These are phyloP conservation scores for Thumatha senex DNA, from an alignment of 2,888 invertebrate species.

Conservation along the genomic window DNA sequence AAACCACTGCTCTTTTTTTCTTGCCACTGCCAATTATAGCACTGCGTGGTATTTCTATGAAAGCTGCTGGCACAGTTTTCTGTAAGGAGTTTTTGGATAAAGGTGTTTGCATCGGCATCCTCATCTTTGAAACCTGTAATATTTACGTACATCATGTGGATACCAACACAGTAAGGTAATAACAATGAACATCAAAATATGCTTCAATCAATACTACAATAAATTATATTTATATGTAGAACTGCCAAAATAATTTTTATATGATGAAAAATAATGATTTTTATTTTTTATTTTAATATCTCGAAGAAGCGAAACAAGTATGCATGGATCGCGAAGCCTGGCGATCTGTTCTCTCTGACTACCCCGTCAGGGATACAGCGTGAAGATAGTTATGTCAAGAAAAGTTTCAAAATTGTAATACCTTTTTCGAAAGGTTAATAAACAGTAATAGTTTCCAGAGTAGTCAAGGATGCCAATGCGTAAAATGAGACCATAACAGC, in stretches of 20 bases:
- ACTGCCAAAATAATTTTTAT: neutral
- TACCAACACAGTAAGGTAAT: neutral
- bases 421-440: no score
- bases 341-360: no score
- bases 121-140: neutral
- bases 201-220: neutral
- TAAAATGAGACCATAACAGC: slow-evolving; percentile 5
- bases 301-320: no score
- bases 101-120: neutral
- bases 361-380: no score
- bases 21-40: slow-evolving; percentile 52
- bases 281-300: no score
- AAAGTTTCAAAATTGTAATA: no score
- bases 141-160: neutral
- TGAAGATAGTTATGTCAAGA: no score
- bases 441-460: neutral
- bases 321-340: no score
- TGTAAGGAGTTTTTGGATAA: neutral
- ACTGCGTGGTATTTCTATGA: slow-evolving; percentile 55
- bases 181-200: neutral
- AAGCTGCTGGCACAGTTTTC: neutral
- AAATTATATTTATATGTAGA: neutral
- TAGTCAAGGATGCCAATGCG: slow-evolving; percentile 1
- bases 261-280: neutral
- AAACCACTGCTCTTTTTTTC: slow-evolving; percentile 48